Evolutionary conservation across 2,113 vertebrate species (phyloP), one percentile per base, ranked within the genome.

Genomic region (Calidris pugnax): DNA sequence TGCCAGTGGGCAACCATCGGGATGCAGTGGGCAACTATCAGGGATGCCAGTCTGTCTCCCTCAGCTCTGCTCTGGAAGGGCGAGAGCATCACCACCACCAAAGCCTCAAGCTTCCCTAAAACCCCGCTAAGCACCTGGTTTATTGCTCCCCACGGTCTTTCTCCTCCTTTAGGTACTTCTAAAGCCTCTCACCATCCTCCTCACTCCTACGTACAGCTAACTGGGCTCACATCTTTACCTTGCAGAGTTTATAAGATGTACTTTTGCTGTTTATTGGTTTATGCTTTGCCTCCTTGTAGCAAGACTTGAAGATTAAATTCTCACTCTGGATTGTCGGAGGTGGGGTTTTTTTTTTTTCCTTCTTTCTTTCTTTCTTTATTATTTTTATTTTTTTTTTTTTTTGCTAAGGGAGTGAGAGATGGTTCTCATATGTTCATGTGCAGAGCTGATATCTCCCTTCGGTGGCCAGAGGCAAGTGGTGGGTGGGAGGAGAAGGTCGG

Each of bases 71-170:
- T 69, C 11, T 26, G 37, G 43, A 81, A 68, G 64, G 23, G 75
- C 0, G 0, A 50, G 35, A 79, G 33, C 73, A 43, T 24, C 57
- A 9, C 26, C 43, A 27, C 0, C 0, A 15, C 51, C 8, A 0
- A 57, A 76, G 63, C 51, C 78, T 39, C 26, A 72, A 77, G 20
- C 69, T 80, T 26, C 37, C 41, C 53, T 48, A 73, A 94, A 81
- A 57, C 92, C 43, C 0, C 19, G 8, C 64, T 59, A 26, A 85
- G n/a, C 27, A 24, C 33, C 75, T 33, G 45, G 28, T 62, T 93
- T 75, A 39, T 62, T 56, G 5, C 23, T 89, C 74, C 64, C 45
- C 26, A 4, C 0, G 0, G 45, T 47, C 59, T 55, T 72, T 27
- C 53, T 27, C 57, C 73, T 66, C 8, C 63, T 33, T 14, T 12